A percentile compares a stretch with the other conserved stretches of the same genome.
Evolutionary conservation across 1,140 invertebrate genomes (phyloP).

Genomic region (Papilio helenus): DNA sequence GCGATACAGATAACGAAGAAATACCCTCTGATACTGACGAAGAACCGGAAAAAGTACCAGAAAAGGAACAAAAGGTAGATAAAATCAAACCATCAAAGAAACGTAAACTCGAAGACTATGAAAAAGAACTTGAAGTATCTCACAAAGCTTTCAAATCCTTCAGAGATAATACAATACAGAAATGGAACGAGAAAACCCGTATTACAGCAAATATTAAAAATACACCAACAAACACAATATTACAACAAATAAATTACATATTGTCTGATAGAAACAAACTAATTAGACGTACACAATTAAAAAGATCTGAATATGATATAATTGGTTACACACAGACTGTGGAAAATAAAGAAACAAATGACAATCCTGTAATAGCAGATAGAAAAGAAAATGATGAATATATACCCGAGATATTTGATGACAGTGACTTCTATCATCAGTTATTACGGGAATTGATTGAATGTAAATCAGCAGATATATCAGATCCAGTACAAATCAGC

Average conservation of each 20-base stretch:
- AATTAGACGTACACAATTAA: conserved; percentile 91
- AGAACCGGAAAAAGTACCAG: conserved; percentile 42
- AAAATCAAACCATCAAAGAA: conserved; percentile 77
- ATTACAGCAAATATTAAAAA: conserved; percentile 86
- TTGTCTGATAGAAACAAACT: conserved; percentile 90
- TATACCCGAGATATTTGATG: conserved; percentile 96
- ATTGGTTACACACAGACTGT: conserved; percentile 84
- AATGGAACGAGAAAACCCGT: conserved; percentile 96
- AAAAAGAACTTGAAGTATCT: conserved; percentile 84
- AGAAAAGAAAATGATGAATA: conserved; percentile 85
- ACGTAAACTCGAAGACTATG: conserved; percentile 86
- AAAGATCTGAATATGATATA: conserved; percentile 89
- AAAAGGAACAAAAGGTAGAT: conserved; percentile 45
- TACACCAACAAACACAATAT: conserved; percentile 87
- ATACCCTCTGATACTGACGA: conserved; percentile 72
- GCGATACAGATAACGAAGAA: conserved; percentile 83
- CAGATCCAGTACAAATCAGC: conserved; percentile 91
- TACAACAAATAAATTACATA: conserved; percentile 95
- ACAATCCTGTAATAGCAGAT: conserved; percentile 62
- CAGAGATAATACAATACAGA: conserved; percentile 91
- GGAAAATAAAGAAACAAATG: conserved; percentile 61
- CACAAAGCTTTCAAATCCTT: conserved; percentile 88
- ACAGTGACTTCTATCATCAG: conserved; percentile 98
- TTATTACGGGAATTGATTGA: conserved; percentile 96
- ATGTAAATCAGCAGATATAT: conserved; percentile 91